A percentile compares a stretch with the other conserved stretches of the same genome.
Conservation (phyloP, 2,888 invertebrate species). For the Rhabditoides inermis region DNA sequence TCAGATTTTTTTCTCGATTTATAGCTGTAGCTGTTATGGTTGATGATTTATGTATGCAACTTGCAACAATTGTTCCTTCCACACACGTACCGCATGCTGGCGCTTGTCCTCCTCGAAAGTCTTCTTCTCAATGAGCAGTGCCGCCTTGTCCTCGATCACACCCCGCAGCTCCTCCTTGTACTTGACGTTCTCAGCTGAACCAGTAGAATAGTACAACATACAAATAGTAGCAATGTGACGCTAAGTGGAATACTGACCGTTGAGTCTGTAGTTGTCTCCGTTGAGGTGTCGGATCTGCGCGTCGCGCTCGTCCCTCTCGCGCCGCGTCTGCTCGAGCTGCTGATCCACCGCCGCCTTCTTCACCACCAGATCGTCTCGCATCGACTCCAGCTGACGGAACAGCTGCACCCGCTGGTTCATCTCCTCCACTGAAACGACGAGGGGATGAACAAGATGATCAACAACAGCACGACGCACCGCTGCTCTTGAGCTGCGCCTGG, state of each 20-base stretch:
- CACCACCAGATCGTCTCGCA: slow-evolving; percentile 14
- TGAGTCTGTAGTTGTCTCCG: slow-evolving; percentile 22
- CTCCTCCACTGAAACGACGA: slow-evolving; percentile 9
- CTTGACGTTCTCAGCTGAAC: slow-evolving; percentile 14
- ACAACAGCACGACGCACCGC: background rate
- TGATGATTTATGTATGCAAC: too few species aligned
- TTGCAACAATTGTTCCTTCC: background rate
- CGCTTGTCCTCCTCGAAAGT: slow-evolving; percentile 13
- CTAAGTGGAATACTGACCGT: slow-evolving; percentile 6
- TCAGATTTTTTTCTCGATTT: too few species aligned
- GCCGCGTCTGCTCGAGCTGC: slow-evolving; percentile 15
- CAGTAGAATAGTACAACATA: background rate
- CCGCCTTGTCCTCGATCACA: slow-evolving; percentile 11
- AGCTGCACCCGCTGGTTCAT: slow-evolving; percentile 6
- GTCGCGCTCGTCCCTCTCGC: slow-evolving; percentile 28
- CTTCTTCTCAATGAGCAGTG: slow-evolving; percentile 10
- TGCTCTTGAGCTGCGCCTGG: background rate
- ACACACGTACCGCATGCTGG: slow-evolving; percentile 9
- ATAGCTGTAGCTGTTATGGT: too few species aligned
- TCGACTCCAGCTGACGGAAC: slow-evolving; percentile 13
- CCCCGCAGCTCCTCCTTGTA: slow-evolving; percentile 17
- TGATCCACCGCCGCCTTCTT: slow-evolving; percentile 18
- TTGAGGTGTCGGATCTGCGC: slow-evolving; percentile 15
- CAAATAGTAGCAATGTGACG: background rate
- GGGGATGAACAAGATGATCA: background rate